A percentile compares a stretch with the other conserved stretches of the same genome.
Evolutionary conservation across 2,113 vertebrate genomes (phyloP).

Genomic region (Lanius ludovicianus): DNA sequence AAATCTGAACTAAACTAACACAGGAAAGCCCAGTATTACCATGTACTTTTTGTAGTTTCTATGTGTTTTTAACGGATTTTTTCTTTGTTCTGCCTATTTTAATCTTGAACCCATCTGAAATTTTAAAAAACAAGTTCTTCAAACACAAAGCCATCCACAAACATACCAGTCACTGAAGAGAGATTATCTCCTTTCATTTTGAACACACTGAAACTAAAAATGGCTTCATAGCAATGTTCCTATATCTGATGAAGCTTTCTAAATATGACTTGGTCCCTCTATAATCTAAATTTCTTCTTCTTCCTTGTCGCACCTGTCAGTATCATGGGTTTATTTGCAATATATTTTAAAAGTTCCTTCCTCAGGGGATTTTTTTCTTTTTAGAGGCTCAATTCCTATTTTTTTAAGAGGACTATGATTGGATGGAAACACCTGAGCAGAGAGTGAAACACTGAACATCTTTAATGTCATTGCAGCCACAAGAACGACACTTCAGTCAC

Average conservation of each 20-base stretch:
- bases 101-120: not conserved
- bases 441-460: not conserved
- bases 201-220: not conserved
- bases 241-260: not conserved
- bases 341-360: not conserved
- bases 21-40: not conserved
- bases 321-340: not conserved
- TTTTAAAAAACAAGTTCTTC: not conserved
- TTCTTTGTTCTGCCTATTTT: not conserved
- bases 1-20: not conserved
- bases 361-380: not conserved
- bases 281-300: not conserved
- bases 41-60: not conserved
- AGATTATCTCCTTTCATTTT: not conserved
- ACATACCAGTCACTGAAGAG: not conserved
- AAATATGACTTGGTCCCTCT: not conserved
- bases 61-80: not conserved
- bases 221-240: not conserved
- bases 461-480: not conserved
- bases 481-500: not conserved
- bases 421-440: not conserved
- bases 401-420: not conserved
- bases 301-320: not conserved
- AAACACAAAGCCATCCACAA: not conserved
- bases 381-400: not conserved